These are phyloP conservation scores for Eucera pruinosa DNA, from an alignment of 2,888 invertebrate genomes.

Conservation along the genomic window DNA sequence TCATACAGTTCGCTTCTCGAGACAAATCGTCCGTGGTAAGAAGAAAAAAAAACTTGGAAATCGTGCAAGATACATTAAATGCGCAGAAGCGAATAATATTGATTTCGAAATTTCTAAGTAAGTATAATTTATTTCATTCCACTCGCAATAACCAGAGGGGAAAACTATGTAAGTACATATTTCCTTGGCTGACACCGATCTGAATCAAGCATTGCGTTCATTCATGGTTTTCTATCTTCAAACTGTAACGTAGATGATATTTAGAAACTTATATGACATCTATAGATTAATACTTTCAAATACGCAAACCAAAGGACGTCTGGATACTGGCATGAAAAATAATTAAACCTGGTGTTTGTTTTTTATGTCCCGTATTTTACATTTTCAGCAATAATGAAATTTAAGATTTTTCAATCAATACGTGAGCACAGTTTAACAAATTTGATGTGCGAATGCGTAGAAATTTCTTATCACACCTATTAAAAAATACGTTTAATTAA, in stretches of 20 bases:
- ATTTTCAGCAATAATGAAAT: background rate
- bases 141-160: background rate
- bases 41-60: background rate
- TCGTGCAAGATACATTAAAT: background rate
- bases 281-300: background rate
- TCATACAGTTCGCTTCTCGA: background rate
- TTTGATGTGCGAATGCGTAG: background rate
- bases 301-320: no score
- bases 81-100: constrained; percentile 10
- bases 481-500: background rate
- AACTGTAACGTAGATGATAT: background rate
- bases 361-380: no score
- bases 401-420: constrained; percentile 5
- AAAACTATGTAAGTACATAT: no score
- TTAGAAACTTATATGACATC: background rate
- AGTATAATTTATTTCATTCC: background rate
- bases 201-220: constrained; percentile 16
- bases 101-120: background rate
- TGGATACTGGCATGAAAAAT: no score
- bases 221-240: constrained; percentile 11
- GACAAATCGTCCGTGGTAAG: background rate
- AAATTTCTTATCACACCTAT: constrained; percentile 15
- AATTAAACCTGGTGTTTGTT: no score
- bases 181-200: background rate
- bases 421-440: background rate